phyloP scores from a whole-genome alignment of 2,888 invertebrate species.

The Tetragnatha montana region DNA sequence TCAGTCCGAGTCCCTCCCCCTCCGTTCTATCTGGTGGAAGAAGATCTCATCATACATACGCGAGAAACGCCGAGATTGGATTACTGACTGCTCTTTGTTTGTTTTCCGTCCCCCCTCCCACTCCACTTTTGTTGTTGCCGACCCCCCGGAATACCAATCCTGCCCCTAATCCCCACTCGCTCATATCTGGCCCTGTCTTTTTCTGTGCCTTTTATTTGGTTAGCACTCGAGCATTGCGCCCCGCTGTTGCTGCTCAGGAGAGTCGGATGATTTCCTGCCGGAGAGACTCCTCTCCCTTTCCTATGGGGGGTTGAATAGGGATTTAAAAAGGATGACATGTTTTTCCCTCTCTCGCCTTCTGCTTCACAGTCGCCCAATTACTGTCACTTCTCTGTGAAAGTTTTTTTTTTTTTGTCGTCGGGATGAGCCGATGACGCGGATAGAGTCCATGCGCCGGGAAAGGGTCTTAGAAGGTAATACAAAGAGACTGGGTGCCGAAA shows the following conservation, averaged over 20 bases:
- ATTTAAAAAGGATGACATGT: background rate
- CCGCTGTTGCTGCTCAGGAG: background rate
- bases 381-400: background rate
- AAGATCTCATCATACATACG: constrained; percentile 66
- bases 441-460: no score
- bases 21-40: constrained; percentile 38
- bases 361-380: background rate
- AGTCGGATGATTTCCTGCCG: constrained; percentile 10
- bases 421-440: no score
- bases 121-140: constrained; percentile 52
- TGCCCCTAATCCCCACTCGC: constrained; percentile 59
- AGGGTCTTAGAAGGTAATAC: no score
- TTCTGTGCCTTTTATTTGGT: constrained; percentile 51
- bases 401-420: background rate
- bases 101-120: constrained; percentile 10
- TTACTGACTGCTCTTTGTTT: constrained; percentile 57
- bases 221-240: constrained; percentile 42
- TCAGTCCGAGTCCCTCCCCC: background rate
- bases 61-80: constrained; percentile 61
- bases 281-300: constrained; percentile 5
- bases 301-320: background rate
- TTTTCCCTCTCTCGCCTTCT: background rate
- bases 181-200: constrained; percentile 36
- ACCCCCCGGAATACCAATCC: constrained; percentile 61
- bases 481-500: no score